Percentiles rank a stretch among this genome's conserved stretches.
Conservation (phyloP, 1,140 invertebrate genomes). For the Subanguina moxae region DNA sequence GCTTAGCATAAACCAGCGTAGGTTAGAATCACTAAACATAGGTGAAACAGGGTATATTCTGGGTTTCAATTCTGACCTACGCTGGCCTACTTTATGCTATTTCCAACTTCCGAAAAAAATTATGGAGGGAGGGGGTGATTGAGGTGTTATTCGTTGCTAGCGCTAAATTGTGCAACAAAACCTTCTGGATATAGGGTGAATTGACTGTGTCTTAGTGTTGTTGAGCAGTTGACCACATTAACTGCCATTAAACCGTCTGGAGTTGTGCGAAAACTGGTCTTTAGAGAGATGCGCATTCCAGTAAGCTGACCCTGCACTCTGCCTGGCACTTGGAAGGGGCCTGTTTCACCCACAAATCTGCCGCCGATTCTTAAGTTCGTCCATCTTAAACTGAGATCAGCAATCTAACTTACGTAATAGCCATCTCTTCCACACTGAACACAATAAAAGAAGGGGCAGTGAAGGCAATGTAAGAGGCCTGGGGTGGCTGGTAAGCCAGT, state of each 20-base stretch:
- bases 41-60: too few relatives aligned
- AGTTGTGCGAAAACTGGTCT: conserved; percentile 39
- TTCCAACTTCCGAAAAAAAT: too few relatives aligned
- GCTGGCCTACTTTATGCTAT: too few relatives aligned
- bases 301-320: conserved; percentile 40
- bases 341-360: conserved; percentile 46
- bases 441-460: conserved; percentile 45
- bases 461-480: conserved; percentile 48
- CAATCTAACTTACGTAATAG: conserved; percentile 44
- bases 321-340: conserved; percentile 48
- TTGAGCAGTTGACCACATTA: conserved; percentile 51
- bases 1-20: too few relatives aligned
- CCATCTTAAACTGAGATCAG: neutral
- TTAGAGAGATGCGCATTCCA: conserved; percentile 47
- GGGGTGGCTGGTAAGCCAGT: conserved; percentile 48
- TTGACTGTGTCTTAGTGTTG: conserved; percentile 47
- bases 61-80: too few relatives aligned
- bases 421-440: conserved; percentile 51
- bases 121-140: too few relatives aligned
- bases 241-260: conserved; percentile 52
- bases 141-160: too few relatives aligned
- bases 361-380: conserved; percentile 39
- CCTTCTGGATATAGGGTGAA: conserved; percentile 55
- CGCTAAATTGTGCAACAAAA: too few relatives aligned
- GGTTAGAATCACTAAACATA: too few relatives aligned